phyloP scores from a whole-genome alignment of 2,888 invertebrate genomes.

The Choristoneura rosaceana region DNA sequence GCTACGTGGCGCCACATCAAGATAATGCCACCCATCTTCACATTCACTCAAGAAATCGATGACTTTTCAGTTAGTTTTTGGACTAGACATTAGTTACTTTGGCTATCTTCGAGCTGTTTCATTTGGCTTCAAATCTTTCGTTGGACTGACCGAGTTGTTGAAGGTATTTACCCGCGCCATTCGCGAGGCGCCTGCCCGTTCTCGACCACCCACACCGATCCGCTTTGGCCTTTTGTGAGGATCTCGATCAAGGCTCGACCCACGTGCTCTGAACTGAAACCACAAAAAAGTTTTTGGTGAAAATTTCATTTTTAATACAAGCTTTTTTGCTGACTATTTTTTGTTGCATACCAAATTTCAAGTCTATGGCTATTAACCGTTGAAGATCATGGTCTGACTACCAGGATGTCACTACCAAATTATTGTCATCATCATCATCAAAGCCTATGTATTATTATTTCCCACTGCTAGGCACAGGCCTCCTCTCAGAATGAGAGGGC shows the following conservation, averaged over 20 bases:
- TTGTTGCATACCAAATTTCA: too few relatives aligned
- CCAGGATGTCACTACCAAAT: too few relatives aligned
- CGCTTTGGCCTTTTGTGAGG: constrained; percentile 88
- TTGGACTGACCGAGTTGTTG: neutral
- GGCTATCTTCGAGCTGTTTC: constrained; percentile 8
- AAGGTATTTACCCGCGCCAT: constrained; percentile 72
- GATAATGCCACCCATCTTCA: neutral
- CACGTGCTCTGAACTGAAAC: constrained; percentile 88
- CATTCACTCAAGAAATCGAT: neutral
- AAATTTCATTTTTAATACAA: too few relatives aligned
- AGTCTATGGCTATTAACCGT: too few relatives aligned
- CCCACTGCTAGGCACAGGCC: too few relatives aligned
- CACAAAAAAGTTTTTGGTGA: neutral
- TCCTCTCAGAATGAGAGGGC: too few relatives aligned
- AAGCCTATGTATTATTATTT: too few relatives aligned
- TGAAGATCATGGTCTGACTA: too few relatives aligned
- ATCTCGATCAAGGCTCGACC: constrained; percentile 88
- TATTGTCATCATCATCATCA: too few relatives aligned
- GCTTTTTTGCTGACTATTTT: too few relatives aligned
- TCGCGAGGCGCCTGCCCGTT: constrained; percentile 88
- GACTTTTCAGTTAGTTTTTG: neutral
- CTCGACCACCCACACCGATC: constrained; percentile 90
- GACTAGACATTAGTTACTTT: constrained; percentile 6
- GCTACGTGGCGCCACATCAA: neutral
- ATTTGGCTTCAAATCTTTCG: constrained; percentile 2